Percentiles rank a stretch among this genome's conserved stretches.
These are phyloP conservation scores for Perca flavescens DNA, from an alignment of 2,113 vertebrate genomes.

Conservation along the genomic window DNA sequence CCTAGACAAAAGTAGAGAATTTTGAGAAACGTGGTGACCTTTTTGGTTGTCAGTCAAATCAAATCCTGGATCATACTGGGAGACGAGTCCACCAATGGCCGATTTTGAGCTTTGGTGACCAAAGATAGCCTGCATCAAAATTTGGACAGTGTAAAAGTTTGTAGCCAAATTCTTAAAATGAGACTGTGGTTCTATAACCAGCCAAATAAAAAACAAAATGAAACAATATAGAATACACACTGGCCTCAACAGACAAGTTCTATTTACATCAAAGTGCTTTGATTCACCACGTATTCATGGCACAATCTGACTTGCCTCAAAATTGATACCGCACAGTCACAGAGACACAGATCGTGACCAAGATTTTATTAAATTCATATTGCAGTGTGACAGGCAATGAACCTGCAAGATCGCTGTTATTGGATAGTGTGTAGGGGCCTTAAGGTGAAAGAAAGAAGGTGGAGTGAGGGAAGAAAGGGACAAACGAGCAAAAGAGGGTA, in stretches of 20 bases:
- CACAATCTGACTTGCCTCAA: conserved; percentile 8
- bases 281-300: conserved; percentile 11
- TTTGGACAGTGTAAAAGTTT: neutral
- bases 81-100: neutral
- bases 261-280: neutral
- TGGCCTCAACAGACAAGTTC: neutral
- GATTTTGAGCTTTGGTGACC: neutral
- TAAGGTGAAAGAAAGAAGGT: neutral
- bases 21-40: neutral
- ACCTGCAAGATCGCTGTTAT: conserved; percentile 16
- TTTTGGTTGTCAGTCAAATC: neutral
- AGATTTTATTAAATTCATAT: conserved; percentile 29
- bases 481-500: neutral
- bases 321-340: conserved; percentile 19
- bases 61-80: neutral
- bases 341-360: conserved; percentile 4
- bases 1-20: neutral
- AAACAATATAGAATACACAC: neutral
- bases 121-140: neutral
- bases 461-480: neutral
- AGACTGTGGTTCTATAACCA: neutral
- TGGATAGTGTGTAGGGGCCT: neutral
- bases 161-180: neutral
- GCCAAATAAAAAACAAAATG: neutral
- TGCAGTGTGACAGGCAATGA: conserved; percentile 1